Percentiles rank a stretch among this genome's conserved stretches.
Evolutionary conservation across 2,113 vertebrate species (phyloP).

Genomic region (Tragelaphus strepsiceros): DNA sequence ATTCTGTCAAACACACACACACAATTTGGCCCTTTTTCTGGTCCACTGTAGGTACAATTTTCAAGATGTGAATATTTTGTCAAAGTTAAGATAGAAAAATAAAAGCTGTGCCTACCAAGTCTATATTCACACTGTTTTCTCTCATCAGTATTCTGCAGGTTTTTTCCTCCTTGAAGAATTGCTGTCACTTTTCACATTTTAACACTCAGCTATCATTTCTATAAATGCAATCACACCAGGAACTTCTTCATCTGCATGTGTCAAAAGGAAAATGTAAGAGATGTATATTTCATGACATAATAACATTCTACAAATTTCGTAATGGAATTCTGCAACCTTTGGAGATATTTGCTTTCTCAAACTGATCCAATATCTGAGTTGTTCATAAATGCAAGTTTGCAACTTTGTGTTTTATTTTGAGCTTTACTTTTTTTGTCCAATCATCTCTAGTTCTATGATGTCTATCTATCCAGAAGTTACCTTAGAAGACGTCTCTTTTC

Average conservation of each 20-base stretch:
- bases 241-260: constrained; percentile 65
- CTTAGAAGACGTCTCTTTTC: not conserved
- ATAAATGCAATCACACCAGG: constrained; percentile 62
- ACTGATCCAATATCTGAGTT: not conserved
- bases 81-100: constrained; percentile 47
- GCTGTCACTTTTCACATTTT: constrained; percentile 66
- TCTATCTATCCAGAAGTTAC: not conserved
- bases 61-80: constrained; percentile 41
- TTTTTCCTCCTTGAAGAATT: constrained; percentile 3
- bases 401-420: not conserved
- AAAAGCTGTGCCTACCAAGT: not conserved
- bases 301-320: constrained; percentile 58
- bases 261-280: constrained; percentile 65
- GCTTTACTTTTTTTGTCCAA: not conserved
- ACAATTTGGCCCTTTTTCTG: constrained; percentile 35
- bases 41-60: constrained; percentile 33
- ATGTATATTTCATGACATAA: constrained; percentile 58
- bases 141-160: constrained; percentile 49
- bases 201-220: constrained; percentile 53
- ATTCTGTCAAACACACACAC: constrained; percentile 23
- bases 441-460: not conserved
- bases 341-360: constrained; percentile 5
- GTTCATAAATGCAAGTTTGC: not conserved
- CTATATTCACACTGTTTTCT: constrained; percentile 6
- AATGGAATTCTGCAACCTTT: constrained; percentile 47